Evolutionary conservation across 1,140 invertebrate species (phyloP).

Genomic region (Xylocopa sonorina): DNA sequence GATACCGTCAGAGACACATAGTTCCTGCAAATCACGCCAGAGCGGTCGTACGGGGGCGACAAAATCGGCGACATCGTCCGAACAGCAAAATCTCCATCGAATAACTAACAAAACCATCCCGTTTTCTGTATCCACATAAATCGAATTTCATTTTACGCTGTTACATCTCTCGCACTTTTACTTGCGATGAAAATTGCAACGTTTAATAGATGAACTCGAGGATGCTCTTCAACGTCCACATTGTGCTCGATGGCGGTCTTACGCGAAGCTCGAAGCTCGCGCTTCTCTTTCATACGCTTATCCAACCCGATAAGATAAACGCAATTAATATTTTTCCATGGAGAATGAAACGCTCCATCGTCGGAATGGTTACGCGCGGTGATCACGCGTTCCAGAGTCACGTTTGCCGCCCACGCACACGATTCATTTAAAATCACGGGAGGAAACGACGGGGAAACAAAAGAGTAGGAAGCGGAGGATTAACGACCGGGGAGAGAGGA

Average conservation of each 20-base stretch:
- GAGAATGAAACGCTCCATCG: neutral
- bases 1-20: conserved; percentile 79
- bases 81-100: neutral
- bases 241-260: too few relatives aligned
- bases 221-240: neutral
- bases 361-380: neutral
- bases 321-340: neutral
- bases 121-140: too few relatives aligned
- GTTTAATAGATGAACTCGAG: neutral
- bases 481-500: neutral
- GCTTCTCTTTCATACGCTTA: neutral
- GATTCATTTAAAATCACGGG: conserved; percentile 29
- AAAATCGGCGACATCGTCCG: neutral
- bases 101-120: neutral
- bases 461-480: neutral
- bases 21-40: conserved; percentile 77
- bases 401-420: too few relatives aligned
- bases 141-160: neutral
- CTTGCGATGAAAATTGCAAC: too few relatives aligned
- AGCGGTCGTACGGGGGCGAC: conserved; percentile 36
- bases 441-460: neutral
- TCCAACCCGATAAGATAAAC: neutral
- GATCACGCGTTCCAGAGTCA: neutral
- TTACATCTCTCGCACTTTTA: too few relatives aligned
- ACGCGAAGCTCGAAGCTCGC: too few relatives aligned